A percentile compares a stretch with the other conserved stretches of the same genome.
Evolutionary conservation across 2,113 vertebrate species (phyloP).

Genomic region (Apaloderma vittatum): DNA sequence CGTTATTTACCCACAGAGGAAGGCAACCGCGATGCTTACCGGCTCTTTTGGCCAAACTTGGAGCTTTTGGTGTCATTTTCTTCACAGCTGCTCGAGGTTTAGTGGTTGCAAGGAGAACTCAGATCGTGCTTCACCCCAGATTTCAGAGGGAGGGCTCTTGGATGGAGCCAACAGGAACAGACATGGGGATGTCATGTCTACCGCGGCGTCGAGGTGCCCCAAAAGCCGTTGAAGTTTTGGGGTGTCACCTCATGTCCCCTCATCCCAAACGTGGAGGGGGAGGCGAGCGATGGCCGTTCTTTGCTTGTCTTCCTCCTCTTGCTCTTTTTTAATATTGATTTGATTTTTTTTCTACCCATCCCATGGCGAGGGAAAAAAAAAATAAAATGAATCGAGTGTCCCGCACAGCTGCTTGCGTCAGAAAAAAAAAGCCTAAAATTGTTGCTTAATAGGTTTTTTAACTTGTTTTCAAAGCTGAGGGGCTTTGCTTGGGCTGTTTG

Average conservation of each 20-base stretch:
- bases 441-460: background rate
- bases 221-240: too few relatives aligned
- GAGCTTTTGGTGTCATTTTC: too few relatives aligned
- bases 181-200: too few relatives aligned
- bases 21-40: too few relatives aligned
- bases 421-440: background rate
- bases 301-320: background rate
- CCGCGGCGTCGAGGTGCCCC: too few relatives aligned
- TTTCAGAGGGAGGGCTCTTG: too few relatives aligned
- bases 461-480: background rate
- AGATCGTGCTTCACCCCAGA: too few relatives aligned
- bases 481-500: background rate
- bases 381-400: fast-evolving
- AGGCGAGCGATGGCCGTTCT: fast-evolving
- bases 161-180: too few relatives aligned
- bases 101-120: too few relatives aligned
- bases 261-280: fast-evolving
- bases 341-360: background rate
- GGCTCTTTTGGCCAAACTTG: too few relatives aligned
- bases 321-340: background rate
- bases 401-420: background rate
- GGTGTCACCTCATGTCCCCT: fast-evolving
- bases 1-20: too few relatives aligned
- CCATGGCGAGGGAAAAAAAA: fast-evolving
- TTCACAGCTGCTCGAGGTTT: too few relatives aligned